Evolutionary conservation across 2,797 vertebrate species (phyloP).

Genomic region (Pristis pectinata): DNA sequence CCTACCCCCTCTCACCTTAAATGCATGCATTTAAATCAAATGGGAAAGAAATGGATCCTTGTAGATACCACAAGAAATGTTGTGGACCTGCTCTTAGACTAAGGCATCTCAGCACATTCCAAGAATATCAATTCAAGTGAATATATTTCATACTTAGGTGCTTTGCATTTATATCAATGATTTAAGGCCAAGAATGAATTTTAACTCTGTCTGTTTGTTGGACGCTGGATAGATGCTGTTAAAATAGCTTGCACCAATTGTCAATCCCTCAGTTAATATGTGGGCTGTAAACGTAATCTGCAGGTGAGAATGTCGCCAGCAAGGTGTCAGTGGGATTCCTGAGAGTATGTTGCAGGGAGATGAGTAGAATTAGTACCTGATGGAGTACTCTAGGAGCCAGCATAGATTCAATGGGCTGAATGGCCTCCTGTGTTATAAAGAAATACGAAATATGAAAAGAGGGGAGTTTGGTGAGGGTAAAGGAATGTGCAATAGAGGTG

Average conservation of each 20-base stretch:
- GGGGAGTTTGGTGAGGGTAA: too few relatives aligned
- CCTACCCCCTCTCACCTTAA: too few relatives aligned
- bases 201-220: background rate
- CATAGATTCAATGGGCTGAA: too few relatives aligned
- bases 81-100: background rate
- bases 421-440: too few relatives aligned
- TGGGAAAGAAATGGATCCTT: background rate
- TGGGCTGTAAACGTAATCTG: background rate
- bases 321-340: background rate
- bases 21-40: too few relatives aligned
- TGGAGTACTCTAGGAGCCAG: too few relatives aligned
- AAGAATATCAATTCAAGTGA: background rate
- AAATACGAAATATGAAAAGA: too few relatives aligned
- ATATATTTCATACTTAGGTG: background rate
- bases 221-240: background rate
- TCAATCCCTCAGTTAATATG: too few relatives aligned
- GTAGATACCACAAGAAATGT: background rate
- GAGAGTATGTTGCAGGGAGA: too few relatives aligned
- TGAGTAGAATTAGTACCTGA: too few relatives aligned
- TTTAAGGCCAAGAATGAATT: background rate
- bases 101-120: background rate
- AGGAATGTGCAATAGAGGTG: too few relatives aligned
- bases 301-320: background rate
- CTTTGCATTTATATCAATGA: background rate
- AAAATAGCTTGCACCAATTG: background rate